These are phyloP conservation scores for Drosophila sordidula DNA, from an alignment of 2,888 invertebrate species.

Conservation along the genomic window DNA sequence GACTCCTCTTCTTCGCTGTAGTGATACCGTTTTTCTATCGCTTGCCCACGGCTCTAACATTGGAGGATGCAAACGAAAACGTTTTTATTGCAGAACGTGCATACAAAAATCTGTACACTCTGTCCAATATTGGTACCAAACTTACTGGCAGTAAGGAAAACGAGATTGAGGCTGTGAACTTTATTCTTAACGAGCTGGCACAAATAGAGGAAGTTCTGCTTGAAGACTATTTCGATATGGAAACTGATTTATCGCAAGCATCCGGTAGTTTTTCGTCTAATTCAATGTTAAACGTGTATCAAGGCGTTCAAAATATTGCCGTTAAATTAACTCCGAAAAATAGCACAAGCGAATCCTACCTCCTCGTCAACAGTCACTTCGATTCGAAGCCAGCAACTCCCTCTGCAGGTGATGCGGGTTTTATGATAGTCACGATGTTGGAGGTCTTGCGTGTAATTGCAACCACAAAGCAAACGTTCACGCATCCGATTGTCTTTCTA, in stretches of 20 bases:
- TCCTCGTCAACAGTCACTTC: constrained; percentile 93
- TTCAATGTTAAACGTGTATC: constrained; percentile 71
- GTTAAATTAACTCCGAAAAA: constrained; percentile 76
- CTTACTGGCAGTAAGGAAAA: constrained; percentile 89
- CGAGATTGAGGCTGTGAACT: constrained; percentile 87
- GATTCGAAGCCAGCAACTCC: constrained; percentile 95
- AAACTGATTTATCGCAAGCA: constrained; percentile 75
- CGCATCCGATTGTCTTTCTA: constrained; percentile 87
- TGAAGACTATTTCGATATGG: constrained; percentile 71
- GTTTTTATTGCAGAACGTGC: constrained; percentile 89
- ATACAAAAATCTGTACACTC: constrained; percentile 38
- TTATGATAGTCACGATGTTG: constrained; percentile 87
- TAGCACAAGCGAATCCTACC: constrained; percentile 58
- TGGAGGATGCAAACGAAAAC: constrained; percentile 75
- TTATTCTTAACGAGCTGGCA: constrained; percentile 77
- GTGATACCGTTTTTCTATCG: constrained; percentile 59
- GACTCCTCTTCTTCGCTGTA: constrained; percentile 56
- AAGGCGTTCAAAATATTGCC: constrained; percentile 81
- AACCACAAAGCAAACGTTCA: constrained; percentile 82
- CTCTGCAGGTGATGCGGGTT: constrained; percentile 85
- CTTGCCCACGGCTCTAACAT: constrained; percentile 54
- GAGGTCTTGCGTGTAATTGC: constrained; percentile 86
- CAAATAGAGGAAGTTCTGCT: constrained; percentile 62
- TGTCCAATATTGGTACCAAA: constrained; percentile 51
- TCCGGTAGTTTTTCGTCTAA: constrained; percentile 68